Evolutionary conservation across 2,888 invertebrate genomes (phyloP).

Genomic region (Orchesellides sinensis): DNA sequence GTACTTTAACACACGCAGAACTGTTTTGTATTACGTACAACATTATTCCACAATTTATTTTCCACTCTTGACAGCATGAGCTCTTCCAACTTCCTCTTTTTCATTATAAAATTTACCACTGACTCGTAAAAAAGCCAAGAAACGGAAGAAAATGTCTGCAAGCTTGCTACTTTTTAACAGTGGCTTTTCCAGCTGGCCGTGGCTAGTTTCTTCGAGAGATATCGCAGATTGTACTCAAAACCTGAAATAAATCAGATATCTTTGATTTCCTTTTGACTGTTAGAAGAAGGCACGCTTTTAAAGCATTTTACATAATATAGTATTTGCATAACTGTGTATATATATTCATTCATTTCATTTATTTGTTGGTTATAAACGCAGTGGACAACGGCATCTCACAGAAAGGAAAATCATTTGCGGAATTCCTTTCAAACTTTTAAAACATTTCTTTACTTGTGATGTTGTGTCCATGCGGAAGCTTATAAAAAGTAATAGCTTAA

Average conservation of each 20-base stretch:
- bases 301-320: neutral
- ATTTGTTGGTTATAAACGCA: no score
- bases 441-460: neutral
- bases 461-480: neutral
- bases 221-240: conserved; percentile 25
- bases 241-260: conserved; percentile 64
- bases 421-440: conserved; percentile 9
- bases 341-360: conserved; percentile 29
- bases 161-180: neutral
- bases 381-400: neutral
- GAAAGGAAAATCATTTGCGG: neutral
- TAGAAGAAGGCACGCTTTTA: conserved; percentile 2
- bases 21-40: conserved; percentile 14
- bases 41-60: conserved; percentile 28
- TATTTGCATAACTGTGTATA: conserved; percentile 11
- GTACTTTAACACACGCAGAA: conserved; percentile 40
- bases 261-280: conserved; percentile 42
- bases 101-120: conserved; percentile 25
- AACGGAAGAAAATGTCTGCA: conserved; percentile 27
- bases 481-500: conserved; percentile 1
- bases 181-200: conserved; percentile 47
- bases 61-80: conserved; percentile 54
- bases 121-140: neutral
- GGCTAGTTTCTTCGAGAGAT: neutral
- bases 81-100: conserved; percentile 56